Percentiles rank a stretch among this genome's conserved stretches.
phyloP scores from a whole-genome alignment of 2,113 vertebrate species.

The Anarhynchus alexandrinus region DNA sequence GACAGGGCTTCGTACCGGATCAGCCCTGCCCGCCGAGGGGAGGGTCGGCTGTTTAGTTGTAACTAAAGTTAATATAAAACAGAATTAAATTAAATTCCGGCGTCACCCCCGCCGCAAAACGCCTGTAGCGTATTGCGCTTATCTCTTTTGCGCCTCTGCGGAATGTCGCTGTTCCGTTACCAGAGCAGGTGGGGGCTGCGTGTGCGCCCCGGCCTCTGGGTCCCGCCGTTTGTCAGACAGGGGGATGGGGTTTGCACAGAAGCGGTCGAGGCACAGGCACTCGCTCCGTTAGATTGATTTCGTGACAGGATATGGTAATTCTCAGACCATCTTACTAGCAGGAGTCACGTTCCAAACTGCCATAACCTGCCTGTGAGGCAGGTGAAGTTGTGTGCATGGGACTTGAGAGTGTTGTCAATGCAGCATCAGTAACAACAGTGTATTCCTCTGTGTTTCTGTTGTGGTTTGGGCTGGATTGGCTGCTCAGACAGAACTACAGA shows the following conservation, averaged over 20 bases:
- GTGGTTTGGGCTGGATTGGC: too few species aligned
- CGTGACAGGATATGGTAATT: fast-evolving
- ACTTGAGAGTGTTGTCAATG: fast-evolving
- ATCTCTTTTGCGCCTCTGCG: fast-evolving
- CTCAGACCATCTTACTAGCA: neutral
- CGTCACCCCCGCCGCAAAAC: neutral
- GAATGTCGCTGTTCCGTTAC: neutral
- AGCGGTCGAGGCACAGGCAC: fast-evolving
- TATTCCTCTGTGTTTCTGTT: neutral
- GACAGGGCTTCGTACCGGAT: fast-evolving
- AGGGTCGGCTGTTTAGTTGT: too few species aligned
- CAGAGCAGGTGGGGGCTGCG: neutral
- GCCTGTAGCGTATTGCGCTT: fast-evolving
- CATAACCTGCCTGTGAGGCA: too few species aligned
- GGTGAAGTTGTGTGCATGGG: neutral
- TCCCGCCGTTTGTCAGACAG: fast-evolving
- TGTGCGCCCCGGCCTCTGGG: neutral
- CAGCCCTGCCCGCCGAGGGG: fast-evolving
- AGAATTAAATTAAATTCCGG: neutral
- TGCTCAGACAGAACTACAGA: too few species aligned
- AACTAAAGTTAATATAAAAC: neutral
- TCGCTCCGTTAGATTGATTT: fast-evolving
- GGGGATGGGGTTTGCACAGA: neutral
- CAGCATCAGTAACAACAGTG: fast-evolving
- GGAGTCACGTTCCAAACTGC: fast-evolving